Conservation (phyloP, 1,140 invertebrate genomes). For the Teleogryllus occipitalis region DNA sequence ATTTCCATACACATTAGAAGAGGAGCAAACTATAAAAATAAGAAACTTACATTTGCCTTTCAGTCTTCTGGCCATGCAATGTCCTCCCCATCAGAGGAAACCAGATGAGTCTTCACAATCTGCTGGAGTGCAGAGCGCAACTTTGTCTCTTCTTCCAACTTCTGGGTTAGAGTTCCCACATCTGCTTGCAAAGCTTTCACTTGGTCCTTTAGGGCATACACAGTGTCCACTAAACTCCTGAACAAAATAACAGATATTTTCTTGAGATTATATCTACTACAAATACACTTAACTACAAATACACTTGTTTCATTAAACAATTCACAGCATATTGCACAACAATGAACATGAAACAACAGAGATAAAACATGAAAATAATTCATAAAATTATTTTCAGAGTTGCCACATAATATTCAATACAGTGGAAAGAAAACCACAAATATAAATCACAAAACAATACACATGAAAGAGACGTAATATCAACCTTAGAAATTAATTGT, state of each 20-base stretch:
- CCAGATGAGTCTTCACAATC: conserved; percentile 25
- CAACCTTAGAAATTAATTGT: not conserved
- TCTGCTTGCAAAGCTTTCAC: conserved; percentile 47
- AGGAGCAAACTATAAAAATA: not conserved
- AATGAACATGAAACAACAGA: not conserved
- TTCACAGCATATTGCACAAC: not conserved
- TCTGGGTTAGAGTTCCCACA: conserved; percentile 37
- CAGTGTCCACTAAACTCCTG: conserved; percentile 59
- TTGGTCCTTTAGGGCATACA: conserved; percentile 57
- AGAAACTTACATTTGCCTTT: not conserved
- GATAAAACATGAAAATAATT: not conserved
- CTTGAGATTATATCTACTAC: too few relatives aligned
- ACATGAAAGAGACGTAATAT: not conserved
- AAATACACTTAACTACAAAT: too few relatives aligned
- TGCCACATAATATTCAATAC: not conserved
- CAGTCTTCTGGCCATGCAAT: conserved; percentile 20
- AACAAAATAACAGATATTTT: conserved; percentile 19
- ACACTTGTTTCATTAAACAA: too few relatives aligned
- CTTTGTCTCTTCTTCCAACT: conserved; percentile 42
- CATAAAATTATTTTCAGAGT: not conserved
- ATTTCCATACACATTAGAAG: not conserved
- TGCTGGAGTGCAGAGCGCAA: conserved; percentile 37
- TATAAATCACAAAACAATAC: not conserved
- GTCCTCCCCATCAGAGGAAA: conserved; percentile 14
- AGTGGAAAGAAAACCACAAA: not conserved